These are phyloP conservation scores for Physocephala rufipes DNA, from an alignment of 2,888 invertebrate genomes.

Conservation along the genomic window DNA sequence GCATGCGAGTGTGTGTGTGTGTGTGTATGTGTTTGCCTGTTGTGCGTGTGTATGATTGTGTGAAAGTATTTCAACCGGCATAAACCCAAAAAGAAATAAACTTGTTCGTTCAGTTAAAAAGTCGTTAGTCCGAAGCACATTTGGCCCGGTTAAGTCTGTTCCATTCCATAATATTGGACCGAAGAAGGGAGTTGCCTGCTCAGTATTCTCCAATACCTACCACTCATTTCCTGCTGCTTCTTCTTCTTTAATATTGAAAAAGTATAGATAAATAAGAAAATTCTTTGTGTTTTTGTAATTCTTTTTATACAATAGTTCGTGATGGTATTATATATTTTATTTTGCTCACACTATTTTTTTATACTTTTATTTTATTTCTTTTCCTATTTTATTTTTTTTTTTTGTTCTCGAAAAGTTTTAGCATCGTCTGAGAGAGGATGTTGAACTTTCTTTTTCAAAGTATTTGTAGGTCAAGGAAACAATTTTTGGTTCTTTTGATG, in stretches of 20 bases:
- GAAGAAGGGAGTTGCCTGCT: neutral
- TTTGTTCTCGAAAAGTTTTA: conserved; percentile 22
- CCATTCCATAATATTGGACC: neutral
- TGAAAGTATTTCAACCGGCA: conserved; percentile 15
- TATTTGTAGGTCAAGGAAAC: conserved; percentile 34
- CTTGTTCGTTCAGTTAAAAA: conserved; percentile 34
- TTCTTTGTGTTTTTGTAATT: conserved; percentile 30
- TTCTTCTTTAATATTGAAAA: conserved; percentile 23
- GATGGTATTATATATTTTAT: conserved; percentile 11
- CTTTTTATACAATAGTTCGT: conserved; percentile 28
- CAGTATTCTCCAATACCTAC: too few species aligned
- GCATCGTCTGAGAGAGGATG: conserved; percentile 28
- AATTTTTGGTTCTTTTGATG: neutral
- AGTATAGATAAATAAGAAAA: conserved; percentile 36
- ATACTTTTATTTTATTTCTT: too few species aligned
- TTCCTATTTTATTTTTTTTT: too few species aligned
- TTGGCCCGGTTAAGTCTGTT: conserved; percentile 27
- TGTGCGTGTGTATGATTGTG: neutral
- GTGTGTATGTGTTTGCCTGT: conserved; percentile 22
- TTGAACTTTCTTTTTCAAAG: conserved; percentile 34
- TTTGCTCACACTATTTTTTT: conserved; percentile 18
- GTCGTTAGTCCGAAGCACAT: conserved; percentile 35
- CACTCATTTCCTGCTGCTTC: too few species aligned
- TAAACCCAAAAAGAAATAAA: conserved; percentile 21
- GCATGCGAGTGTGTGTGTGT: too few species aligned